Percentiles rank a stretch among this genome's conserved stretches.
Evolutionary conservation across 2,797 vertebrate species (phyloP).

Genomic region (Microctenopoma steveboyesi): DNA sequence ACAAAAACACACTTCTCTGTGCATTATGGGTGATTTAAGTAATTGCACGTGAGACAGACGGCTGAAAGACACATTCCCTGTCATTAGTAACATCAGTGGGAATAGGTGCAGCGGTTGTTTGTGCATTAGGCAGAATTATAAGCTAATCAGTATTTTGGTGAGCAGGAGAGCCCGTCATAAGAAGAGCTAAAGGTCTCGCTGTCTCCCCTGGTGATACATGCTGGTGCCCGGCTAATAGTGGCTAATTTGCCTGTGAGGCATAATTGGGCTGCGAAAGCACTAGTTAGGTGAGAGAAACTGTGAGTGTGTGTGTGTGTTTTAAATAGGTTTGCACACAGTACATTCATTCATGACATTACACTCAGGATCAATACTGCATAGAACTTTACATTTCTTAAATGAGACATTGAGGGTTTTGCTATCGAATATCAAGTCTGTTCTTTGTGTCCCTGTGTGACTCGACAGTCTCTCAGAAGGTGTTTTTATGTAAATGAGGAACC

Average conservation of each 20-base stretch:
- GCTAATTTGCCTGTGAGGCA: conserved; percentile 79
- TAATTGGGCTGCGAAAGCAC: conserved; percentile 76
- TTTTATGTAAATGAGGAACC: conserved; percentile 63
- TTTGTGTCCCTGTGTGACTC: conserved; percentile 11
- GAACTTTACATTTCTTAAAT: conserved; percentile 12
- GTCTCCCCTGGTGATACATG: conserved; percentile 70
- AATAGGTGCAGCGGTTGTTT: conserved; percentile 21
- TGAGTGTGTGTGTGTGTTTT: conserved; percentile 25
- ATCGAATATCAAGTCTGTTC: conserved; percentile 32
- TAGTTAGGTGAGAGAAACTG: neutral
- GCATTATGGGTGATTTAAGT: neutral
- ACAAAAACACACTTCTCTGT: no score
- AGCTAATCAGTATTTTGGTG: conserved; percentile 73
- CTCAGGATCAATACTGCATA: conserved; percentile 9
- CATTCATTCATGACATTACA: conserved; percentile 14
- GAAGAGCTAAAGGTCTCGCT: conserved; percentile 66
- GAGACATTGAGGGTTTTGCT: conserved; percentile 20
- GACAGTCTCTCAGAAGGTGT: conserved; percentile 32
- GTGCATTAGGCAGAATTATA: conserved; percentile 74
- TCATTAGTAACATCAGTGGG: conserved; percentile 12
- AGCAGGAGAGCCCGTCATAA: conserved; percentile 66
- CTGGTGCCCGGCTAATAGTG: conserved; percentile 72
- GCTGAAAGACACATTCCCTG: neutral
- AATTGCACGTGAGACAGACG: neutral
- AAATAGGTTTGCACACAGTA: conserved; percentile 22